Conservation (phyloP, 2,113 vertebrate species). For the Galemys pyrenaicus region DNA sequence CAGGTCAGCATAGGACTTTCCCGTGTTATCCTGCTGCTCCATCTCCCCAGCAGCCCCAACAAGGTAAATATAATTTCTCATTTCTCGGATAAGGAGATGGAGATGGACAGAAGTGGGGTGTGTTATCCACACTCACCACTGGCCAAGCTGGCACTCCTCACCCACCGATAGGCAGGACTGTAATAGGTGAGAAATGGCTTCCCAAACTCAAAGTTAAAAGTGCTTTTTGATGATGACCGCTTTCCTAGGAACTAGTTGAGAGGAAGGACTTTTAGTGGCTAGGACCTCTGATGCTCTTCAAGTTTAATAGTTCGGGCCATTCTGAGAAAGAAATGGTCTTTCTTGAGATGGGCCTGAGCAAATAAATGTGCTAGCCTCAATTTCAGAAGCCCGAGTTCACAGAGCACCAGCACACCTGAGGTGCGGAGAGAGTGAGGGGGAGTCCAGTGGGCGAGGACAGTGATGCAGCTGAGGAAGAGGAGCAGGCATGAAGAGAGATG, state of each 20-base stretch:
- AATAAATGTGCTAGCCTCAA: not conserved
- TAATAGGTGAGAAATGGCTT: not conserved
- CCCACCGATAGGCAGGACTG: not conserved
- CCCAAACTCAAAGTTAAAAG: not conserved
- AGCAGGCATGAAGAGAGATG: too few relatives aligned
- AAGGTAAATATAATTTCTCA: not conserved
- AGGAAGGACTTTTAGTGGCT: not conserved
- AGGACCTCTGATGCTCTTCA: not conserved
- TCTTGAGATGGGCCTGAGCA: not conserved
- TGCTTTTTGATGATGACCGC: not conserved
- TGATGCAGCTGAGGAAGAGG: not conserved
- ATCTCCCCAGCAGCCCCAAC: not conserved
- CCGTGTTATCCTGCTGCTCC: not conserved
- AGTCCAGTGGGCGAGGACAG: too few relatives aligned
- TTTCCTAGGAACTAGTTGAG: not conserved
- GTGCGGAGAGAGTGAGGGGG: not conserved
- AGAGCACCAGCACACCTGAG: not conserved
- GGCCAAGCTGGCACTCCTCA: not conserved
- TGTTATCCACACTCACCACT: not conserved
- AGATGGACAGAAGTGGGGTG: not conserved
- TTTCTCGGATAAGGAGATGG: not conserved
- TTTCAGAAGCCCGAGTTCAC: not conserved
- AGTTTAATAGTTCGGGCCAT: not conserved
- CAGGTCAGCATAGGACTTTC: rapidly evolving
- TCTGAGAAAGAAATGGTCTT: not conserved